Evolutionary conservation across 2,797 vertebrate species (phyloP), one percentile per base, ranked within the genome.

Genomic region (Vireo griseus): DNA sequence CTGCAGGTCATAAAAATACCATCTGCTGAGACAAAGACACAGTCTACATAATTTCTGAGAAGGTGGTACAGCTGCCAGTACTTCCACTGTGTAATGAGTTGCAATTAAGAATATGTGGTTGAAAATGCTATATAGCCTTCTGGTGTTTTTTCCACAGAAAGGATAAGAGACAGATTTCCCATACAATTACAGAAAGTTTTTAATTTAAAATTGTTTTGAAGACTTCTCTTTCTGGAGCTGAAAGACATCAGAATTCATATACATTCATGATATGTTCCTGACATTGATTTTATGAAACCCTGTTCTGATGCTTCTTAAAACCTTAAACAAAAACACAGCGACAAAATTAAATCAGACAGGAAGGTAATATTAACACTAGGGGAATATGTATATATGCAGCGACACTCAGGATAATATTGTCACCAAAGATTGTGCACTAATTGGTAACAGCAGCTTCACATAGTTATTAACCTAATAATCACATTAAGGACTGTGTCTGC

Each of bases 11-110:
- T 84, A 90, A 95, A 94, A 92, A 86, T 92, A 91, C 72, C 66
- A 69, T 90, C 95, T 96, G 88, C 79, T 84, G n/a, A 85, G 73
- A 68, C 39, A 77, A 92, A 91, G 59, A 91, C 39, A 33, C 58
- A 82, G 58, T 51, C 79, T 66, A 62, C 65, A n/a, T 78, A 61
- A 90, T 90, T 88, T 92, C 81, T 85, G 76, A 86, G 78, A 92
- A 77, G 90, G 84, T 72, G 47, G 26, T 50, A 28, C 62, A 91
- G 58, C 76, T 90, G 79, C 45, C 39, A 48, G 25, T 78, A 61
- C 47, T 93, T 92, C 62, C 17, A 9, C 59, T 62, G 35, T 58
- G 44, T 79, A 78, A 92, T 75, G 73, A 66, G 21, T 44, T 79
- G 74, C 87, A 91, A 66, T 94, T 89, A 94, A 63, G 81, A 37